These are phyloP conservation scores for Dromas ardeola DNA, from an alignment of 2,113 vertebrate genomes.

Conservation along the genomic window DNA sequence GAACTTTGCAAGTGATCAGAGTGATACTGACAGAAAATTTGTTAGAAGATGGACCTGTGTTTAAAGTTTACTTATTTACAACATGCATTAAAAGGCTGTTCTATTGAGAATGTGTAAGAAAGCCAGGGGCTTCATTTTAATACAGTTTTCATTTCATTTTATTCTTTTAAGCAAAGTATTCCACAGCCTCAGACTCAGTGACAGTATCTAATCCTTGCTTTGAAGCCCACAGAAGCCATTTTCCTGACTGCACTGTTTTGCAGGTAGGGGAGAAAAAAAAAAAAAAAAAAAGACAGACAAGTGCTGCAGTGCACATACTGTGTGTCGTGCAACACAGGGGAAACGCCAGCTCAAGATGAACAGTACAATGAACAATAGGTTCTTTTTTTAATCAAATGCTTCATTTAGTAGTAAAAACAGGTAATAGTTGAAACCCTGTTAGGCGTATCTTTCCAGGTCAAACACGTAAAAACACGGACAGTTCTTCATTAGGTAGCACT, in stretches of 20 bases:
- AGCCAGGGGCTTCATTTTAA: neutral
- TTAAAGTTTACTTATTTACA: slow-evolving; percentile 9
- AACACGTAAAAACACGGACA: neutral
- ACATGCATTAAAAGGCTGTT: neutral
- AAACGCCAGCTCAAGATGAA: neutral
- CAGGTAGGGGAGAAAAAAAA: neutral
- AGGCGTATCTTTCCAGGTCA: neutral
- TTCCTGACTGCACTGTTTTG: slow-evolving; percentile 64
- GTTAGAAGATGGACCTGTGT: neutral
- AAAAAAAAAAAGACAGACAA: neutral
- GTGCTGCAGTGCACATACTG: slow-evolving; percentile 8
- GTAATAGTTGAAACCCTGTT: neutral
- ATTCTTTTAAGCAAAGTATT: slow-evolving; percentile 19
- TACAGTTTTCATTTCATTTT: neutral
- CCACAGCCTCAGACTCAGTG: neutral
- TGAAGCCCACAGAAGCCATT: slow-evolving; percentile 56
- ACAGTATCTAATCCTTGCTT: slow-evolving; percentile 42
- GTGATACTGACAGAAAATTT: neutral
- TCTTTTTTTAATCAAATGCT: neutral
- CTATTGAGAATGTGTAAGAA: neutral
- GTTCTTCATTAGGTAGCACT: neutral
- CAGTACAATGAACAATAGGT: neutral
- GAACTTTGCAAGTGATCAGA: slow-evolving; percentile 9
- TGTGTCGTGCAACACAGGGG: neutral
- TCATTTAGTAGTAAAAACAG: neutral